Conservation (phyloP, 1,140 invertebrate genomes). For the Penaeus indicus region DNA sequence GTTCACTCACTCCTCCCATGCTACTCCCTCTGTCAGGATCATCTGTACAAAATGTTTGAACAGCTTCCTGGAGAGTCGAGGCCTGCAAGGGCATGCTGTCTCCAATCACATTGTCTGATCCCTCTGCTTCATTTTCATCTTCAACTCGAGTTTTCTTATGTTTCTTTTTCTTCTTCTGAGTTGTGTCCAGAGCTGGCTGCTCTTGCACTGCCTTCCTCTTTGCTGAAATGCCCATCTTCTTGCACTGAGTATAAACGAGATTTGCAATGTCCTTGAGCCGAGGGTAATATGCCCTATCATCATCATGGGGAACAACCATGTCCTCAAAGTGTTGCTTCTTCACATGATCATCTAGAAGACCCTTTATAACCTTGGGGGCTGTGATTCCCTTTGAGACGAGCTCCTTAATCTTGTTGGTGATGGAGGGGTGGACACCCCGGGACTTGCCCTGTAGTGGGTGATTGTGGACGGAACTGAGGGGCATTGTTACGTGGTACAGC, state of each 20-base stretch:
- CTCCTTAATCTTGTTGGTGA: slow-evolving; percentile 32
- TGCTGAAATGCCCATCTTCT: slow-evolving; percentile 45
- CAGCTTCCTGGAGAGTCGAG: slow-evolving; percentile 53
- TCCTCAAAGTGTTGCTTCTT: slow-evolving; percentile 15
- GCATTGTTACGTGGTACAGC: slow-evolving; percentile 47
- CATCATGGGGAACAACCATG: slow-evolving; percentile 37
- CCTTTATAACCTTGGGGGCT: slow-evolving; percentile 46
- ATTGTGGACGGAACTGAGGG: slow-evolving; percentile 40
- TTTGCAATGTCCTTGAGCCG: slow-evolving; percentile 49
- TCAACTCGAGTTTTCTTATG: background rate
- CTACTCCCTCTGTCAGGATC: slow-evolving; percentile 45
- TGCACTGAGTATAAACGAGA: slow-evolving; percentile 43
- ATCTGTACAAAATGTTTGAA: slow-evolving; percentile 57
- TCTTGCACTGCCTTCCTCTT: slow-evolving; percentile 28
- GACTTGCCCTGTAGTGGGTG: slow-evolving; percentile 41
- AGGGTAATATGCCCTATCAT: slow-evolving; percentile 54
- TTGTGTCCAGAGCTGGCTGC: slow-evolving; percentile 1
- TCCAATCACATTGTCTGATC: slow-evolving; percentile 26
- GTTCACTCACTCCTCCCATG: slow-evolving; percentile 7
- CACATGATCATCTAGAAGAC: slow-evolving; percentile 42
- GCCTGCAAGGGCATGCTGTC: slow-evolving; percentile 39
- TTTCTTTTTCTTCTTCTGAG: slow-evolving; percentile 31
- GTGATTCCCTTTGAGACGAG: slow-evolving; percentile 40
- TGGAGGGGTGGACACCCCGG: slow-evolving; percentile 40
- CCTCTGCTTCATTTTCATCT: slow-evolving; percentile 20